A percentile compares a stretch with the other conserved stretches of the same genome.
phyloP scores from a whole-genome alignment of 1,140 invertebrate species.

The Zophobas atratus region DNA sequence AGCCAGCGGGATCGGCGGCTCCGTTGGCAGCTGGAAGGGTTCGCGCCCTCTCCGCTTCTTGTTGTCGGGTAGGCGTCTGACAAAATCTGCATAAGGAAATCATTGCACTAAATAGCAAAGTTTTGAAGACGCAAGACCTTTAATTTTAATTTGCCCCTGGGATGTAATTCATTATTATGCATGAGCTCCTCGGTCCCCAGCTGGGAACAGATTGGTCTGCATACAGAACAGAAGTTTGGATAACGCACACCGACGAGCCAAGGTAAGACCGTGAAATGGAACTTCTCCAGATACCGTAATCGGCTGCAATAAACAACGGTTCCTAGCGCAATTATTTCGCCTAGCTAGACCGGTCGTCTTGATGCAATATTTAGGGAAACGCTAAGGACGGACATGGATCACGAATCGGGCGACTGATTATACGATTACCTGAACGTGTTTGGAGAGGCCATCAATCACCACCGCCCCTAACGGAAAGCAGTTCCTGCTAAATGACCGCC shows the following conservation, averaged over 20 bases:
- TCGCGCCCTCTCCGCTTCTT: not conserved
- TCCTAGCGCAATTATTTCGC: constrained; percentile 53
- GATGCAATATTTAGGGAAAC: constrained; percentile 54
- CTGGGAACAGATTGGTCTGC: constrained; percentile 64
- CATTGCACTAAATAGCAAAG: constrained; percentile 68
- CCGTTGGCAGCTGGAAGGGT: constrained; percentile 1
- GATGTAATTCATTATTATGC: constrained; percentile 70
- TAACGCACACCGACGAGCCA: constrained; percentile 55
- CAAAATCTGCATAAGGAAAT: constrained; percentile 67
- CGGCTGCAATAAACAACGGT: constrained; percentile 59
- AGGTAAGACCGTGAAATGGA: constrained; percentile 59
- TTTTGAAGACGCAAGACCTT: constrained; percentile 67
- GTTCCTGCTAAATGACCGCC: constrained; percentile 38
- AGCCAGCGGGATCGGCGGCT: constrained; percentile 9
- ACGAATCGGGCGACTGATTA: constrained; percentile 46
- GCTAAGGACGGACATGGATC: constrained; percentile 32
- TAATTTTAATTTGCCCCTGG: constrained; percentile 69
- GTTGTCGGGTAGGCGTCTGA: constrained; percentile 30
- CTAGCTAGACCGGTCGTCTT: constrained; percentile 31
- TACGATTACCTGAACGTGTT: constrained; percentile 34
- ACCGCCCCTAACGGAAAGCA: constrained; percentile 13
- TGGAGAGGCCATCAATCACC: constrained; percentile 23
- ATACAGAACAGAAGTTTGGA: constrained; percentile 65
- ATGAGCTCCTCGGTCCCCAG: constrained; percentile 64
- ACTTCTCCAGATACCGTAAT: constrained; percentile 53